Evolutionary conservation across 37 sponge, comb jelly and placozoan genomes (phyloP).

Genomic region (Aplysina aerophoba): DNA sequence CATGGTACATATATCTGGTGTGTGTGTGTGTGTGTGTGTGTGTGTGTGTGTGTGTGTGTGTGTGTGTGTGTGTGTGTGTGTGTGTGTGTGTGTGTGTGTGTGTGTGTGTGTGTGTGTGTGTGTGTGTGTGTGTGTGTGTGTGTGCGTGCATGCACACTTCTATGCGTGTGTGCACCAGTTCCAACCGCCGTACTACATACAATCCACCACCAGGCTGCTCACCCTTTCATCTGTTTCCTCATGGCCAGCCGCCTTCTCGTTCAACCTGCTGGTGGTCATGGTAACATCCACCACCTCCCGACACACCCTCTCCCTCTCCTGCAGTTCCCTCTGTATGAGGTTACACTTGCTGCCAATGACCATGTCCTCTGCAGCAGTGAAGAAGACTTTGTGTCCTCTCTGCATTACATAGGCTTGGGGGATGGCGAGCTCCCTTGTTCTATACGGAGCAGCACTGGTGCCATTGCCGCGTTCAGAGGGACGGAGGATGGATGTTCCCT

Average conservation of each 20-base stretch:
- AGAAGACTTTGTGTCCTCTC: constrained; percentile 23
- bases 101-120: constrained; percentile 41
- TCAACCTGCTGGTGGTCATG: constrained; percentile 23
- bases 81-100: constrained; percentile 8
- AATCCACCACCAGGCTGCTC: neutral
- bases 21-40: constrained; percentile 4
- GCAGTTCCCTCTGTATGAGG: neutral
- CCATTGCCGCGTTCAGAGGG: neutral
- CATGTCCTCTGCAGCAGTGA: constrained; percentile 33
- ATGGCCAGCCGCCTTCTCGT: constrained; percentile 5
- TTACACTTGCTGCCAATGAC: constrained; percentile 13
- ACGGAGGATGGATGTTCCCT: neutral
- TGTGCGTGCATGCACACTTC: neutral
- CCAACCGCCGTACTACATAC: too few species aligned
- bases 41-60: constrained; percentile 21
- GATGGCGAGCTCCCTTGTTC: constrained; percentile 14
- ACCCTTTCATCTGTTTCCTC: constrained; percentile 20
- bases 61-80: constrained; percentile 21
- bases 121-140: constrained; percentile 12
- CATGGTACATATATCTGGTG: neutral
- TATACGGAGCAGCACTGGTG: constrained; percentile 11
- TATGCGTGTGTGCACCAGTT: too few species aligned
- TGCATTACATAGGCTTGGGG: neutral
- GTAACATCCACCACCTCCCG: constrained; percentile 6
- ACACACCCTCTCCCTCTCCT: constrained; percentile 32